Conservation (phyloP, 2,888 invertebrate genomes). For the Eucriotettix oculatus region DNA sequence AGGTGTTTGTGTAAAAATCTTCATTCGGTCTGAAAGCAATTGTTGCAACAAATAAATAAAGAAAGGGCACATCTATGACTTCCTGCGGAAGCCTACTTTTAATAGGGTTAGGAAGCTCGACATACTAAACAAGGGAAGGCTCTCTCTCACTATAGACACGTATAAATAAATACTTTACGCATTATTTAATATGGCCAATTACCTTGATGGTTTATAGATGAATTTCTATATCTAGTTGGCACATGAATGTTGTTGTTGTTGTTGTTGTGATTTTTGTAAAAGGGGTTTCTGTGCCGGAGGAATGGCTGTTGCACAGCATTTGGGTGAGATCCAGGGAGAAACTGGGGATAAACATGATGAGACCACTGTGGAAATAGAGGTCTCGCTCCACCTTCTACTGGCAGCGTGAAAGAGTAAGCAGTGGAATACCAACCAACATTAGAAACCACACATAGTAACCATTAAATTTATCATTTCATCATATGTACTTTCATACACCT, state of each 20-base stretch:
- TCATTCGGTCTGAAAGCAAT: no score
- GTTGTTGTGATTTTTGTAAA: conserved; percentile 36
- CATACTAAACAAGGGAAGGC: no score
- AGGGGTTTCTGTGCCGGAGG: conserved; percentile 32
- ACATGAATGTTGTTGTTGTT: conserved; percentile 24
- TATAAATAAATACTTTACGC: no score
- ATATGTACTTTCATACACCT: no score
- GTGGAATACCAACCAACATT: background rate
- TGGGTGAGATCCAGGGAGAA: conserved; percentile 80
- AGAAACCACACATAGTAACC: background rate
- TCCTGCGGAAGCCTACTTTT: no score
- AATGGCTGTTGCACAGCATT: conserved; percentile 37
- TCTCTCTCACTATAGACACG: no score
- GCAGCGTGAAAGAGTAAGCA: conserved; percentile 25
- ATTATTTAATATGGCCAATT: conserved; percentile 18
- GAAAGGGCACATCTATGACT: no score
- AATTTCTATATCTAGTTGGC: conserved; percentile 38
- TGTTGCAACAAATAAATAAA: no score
- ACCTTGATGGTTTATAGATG: conserved; percentile 40
- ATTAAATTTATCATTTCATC: no score
- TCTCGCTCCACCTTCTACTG: conserved; percentile 38
- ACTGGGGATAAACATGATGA: conserved; percentile 87
- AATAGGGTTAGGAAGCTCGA: no score
- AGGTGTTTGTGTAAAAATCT: no score
- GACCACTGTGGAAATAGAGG: conserved; percentile 90